These are phyloP conservation scores for Calliopsis andreniformis DNA, from an alignment of 1,140 invertebrate genomes.

Conservation along the genomic window DNA sequence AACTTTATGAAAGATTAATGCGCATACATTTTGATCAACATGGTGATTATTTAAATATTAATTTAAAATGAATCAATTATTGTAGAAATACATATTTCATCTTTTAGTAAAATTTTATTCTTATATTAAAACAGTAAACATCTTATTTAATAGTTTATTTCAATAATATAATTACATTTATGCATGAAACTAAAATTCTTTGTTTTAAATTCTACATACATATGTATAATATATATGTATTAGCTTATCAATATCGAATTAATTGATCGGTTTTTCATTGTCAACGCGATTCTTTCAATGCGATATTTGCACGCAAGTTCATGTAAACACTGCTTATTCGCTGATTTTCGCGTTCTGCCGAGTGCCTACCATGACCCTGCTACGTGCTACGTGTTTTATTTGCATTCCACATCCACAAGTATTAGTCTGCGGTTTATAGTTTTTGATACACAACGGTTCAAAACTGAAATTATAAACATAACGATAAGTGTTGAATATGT, in stretches of 20 bases:
- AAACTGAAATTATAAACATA: too few species aligned
- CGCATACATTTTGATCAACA: background rate
- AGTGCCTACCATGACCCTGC: too few species aligned
- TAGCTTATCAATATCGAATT: background rate
- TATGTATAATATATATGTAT: background rate
- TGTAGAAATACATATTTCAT: background rate
- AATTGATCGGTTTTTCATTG: background rate
- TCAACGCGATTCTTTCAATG: background rate
- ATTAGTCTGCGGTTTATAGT: too few species aligned
- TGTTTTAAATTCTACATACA: background rate
- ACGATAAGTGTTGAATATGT: too few species aligned
- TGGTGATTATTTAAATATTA: background rate
- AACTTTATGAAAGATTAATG: conserved; percentile 8
- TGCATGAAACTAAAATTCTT: background rate
- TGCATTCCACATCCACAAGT: too few species aligned
- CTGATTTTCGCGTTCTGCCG: too few species aligned
- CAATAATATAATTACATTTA: background rate
- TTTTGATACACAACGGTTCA: too few species aligned
- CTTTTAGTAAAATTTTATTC: background rate
- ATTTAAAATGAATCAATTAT: background rate
- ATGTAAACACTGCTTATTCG: background rate
- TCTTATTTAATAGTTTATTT: background rate
- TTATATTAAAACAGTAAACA: background rate
- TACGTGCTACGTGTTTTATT: too few species aligned
- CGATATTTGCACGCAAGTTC: background rate